Evolutionary conservation across 1,140 invertebrate genomes (phyloP), one percentile per base, ranked within the genome.

Genomic region (Magallana ariakensis): DNA sequence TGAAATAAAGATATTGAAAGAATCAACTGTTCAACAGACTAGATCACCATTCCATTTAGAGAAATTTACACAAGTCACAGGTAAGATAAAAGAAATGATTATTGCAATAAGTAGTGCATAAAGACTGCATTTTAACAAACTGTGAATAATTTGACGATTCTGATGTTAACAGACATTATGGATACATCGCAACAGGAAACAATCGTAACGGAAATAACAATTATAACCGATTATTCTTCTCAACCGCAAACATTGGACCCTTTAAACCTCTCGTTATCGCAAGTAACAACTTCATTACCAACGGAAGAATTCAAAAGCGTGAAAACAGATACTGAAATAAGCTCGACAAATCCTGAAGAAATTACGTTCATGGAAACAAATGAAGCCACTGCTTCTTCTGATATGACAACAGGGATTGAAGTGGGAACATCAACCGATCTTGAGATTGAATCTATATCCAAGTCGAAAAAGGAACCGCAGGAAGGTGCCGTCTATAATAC

Each of bases 311-410:
- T 75, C 11, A 11, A 9, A 13, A 75, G 66, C 15, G 22, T 75
- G 66, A 33, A 75, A 75, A 75, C 66, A 26, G 66, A 13, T 26
- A 75, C 19, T 75, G 66, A 75, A 75, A 13, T 75, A 75, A 75
- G 22, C 66, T 26, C 66, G 22, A 33, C 22, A 26, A 33, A 75
- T 26, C 22, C 66, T 26, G 19, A 19, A 75, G 22, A 75, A 13
- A 26, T 75, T 75, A 13, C 66, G 10, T 26, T 75, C 22, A 33
- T 26, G 6, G 13, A 19, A 26, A 11, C 22, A 75, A 26, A 75
- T 75, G 26, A 75, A 75, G 3, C 26, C 33, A 75, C 66, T 10
- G 58, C 16, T 8, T 6, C 6, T 62, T 16, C 2, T 4, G 19
- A 16, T 62, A 26, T 75, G 22, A 75, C 22, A 13, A 3, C 19